phyloP scores from a whole-genome alignment of 2,797 vertebrate genomes.

The Semaprochilodus insignis region DNA sequence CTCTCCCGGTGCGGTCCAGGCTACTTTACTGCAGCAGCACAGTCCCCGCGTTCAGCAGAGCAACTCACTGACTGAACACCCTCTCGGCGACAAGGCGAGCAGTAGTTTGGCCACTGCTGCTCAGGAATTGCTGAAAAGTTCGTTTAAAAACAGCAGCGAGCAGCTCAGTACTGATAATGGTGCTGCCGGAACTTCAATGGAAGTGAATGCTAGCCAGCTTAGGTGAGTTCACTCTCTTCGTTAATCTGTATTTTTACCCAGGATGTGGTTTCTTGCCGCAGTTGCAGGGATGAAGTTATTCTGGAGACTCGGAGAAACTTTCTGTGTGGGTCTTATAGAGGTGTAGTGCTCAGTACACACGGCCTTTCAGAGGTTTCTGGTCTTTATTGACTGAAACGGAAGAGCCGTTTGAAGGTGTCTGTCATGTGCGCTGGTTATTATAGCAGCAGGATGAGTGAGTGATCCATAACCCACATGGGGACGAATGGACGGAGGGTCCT shows the following conservation, averaged over 20 bases:
- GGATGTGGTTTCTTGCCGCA: neutral
- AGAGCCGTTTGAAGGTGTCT: neutral
- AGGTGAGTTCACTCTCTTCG: conserved; percentile 50
- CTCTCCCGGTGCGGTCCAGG: conserved; percentile 66
- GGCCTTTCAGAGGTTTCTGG: neutral
- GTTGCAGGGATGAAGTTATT: neutral
- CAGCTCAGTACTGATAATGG: conserved; percentile 57
- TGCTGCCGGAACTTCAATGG: conserved; percentile 56
- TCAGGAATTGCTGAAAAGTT: conserved; percentile 66
- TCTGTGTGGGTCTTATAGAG: neutral
- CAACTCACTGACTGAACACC: conserved; percentile 52
- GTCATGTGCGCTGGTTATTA: neutral
- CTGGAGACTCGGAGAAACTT: neutral
- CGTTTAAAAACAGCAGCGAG: conserved; percentile 56
- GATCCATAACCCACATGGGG: neutral
- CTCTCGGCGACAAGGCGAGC: conserved; percentile 49
- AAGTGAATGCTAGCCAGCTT: conserved; percentile 56
- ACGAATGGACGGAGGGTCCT: no score
- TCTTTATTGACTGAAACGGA: neutral
- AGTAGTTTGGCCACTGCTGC: conserved; percentile 59
- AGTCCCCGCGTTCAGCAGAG: conserved; percentile 64
- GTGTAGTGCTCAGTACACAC: neutral
- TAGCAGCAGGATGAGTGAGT: neutral
- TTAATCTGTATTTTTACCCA: neutral
- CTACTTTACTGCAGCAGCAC: conserved; percentile 55